Conservation (phyloP, 2,888 invertebrate genomes). For the Agriopis aurantiaria region DNA sequence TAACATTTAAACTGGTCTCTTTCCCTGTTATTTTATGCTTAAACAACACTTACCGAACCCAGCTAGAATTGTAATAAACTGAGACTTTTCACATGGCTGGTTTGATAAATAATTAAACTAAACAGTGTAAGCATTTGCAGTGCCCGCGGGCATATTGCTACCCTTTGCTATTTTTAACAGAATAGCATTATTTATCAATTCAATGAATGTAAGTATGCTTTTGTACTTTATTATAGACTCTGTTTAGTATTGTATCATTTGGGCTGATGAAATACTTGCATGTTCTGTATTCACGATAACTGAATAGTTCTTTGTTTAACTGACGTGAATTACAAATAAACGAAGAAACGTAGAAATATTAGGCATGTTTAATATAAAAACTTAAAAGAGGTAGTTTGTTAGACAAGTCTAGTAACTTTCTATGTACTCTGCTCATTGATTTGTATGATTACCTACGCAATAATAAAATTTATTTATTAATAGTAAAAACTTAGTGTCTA, state of each 20-base stretch:
- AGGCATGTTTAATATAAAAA: no score
- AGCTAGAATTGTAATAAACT: constrained; percentile 41
- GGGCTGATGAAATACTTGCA: constrained; percentile 6
- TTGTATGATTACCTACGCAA: no score
- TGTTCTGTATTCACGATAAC: neutral
- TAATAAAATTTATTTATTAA: no score
- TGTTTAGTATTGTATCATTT: constrained; percentile 3
- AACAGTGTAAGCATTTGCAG: constrained; percentile 16
- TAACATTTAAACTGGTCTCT: neutral
- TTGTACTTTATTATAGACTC: neutral
- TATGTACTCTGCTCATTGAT: no score
- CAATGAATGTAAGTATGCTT: constrained; percentile 24
- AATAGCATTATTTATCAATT: constrained; percentile 61
- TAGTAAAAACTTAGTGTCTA: no score
- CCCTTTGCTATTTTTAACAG: constrained; percentile 59
- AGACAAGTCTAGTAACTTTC: no score
- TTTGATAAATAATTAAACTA: constrained; percentile 65
- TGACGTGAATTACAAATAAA: no score
- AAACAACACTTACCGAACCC: constrained; percentile 27
- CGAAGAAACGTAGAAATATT: no score
- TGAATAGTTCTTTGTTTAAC: neutral
- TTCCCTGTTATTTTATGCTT: neutral
- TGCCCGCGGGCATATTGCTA: constrained; percentile 54
- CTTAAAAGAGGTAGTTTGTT: no score
- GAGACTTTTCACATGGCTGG: constrained; percentile 57